Conservation (phyloP, 2,113 vertebrate genomes). For the Ariopsis seemanni region DNA sequence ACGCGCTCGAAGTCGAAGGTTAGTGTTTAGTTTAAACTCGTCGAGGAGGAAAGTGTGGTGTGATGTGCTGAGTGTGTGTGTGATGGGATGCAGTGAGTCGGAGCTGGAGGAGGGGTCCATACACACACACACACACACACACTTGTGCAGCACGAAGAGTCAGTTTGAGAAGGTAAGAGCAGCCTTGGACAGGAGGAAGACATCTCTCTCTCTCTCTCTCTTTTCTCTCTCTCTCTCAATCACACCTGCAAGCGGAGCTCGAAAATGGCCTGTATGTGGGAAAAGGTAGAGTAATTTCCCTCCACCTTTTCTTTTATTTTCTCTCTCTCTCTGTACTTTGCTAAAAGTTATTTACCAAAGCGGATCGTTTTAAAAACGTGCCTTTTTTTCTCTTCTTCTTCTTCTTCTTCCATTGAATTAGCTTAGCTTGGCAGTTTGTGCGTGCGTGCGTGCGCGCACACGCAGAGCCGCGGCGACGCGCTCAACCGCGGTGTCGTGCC, state of each 20-base stretch:
- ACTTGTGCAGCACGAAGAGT: conserved; percentile 2
- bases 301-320: conserved; percentile 39
- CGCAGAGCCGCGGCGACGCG: background rate
- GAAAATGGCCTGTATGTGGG: conserved; percentile 68
- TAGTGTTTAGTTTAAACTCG: conserved; percentile 37
- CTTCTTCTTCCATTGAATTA: background rate
- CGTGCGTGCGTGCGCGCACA: background rate
- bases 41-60: background rate
- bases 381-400: background rate
- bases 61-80: background rate
- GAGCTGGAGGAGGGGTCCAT: conserved; percentile 71
- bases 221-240: conserved; percentile 42
- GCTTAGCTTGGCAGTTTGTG: background rate
- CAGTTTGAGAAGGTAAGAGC: conserved; percentile 47
- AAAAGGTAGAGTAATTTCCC: conserved; percentile 68
- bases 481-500: too few relatives aligned
- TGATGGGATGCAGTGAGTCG: conserved; percentile 46
- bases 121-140: conserved; percentile 5
- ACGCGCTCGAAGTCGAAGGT: conserved; percentile 16
- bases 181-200: conserved; percentile 58
- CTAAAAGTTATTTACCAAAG: background rate
- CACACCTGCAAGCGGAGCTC: conserved; percentile 60
- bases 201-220: conserved; percentile 43
- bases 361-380: background rate
- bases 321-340: background rate